Evolutionary conservation across 2,888 invertebrate species (phyloP).

Genomic region (Zelleria hepariella): DNA sequence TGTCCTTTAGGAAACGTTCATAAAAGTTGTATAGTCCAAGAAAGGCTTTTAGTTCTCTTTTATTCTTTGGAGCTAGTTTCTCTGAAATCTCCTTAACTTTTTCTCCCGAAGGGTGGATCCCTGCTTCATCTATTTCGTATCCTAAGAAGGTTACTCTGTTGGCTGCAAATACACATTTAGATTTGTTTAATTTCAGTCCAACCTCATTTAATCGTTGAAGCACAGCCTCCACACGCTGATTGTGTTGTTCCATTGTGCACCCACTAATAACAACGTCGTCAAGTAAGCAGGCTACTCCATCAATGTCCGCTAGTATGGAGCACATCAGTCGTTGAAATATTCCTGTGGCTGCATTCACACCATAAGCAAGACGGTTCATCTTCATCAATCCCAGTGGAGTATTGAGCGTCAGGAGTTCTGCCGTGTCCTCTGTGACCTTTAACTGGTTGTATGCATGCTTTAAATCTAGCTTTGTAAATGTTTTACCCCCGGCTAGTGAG

Average conservation of each 20-base stretch:
- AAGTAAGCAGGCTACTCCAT: neutral
- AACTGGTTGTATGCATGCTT: conserved; percentile 10
- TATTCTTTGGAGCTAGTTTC: neutral
- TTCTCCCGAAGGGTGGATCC: neutral
- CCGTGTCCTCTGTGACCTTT: conserved; percentile 4
- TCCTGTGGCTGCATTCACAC: conserved; percentile 1
- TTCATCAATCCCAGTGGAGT: conserved; percentile 5
- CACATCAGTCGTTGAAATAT: conserved; percentile 4
- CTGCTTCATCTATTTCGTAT: conserved; percentile 5
- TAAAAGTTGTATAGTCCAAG: conserved; percentile 24
- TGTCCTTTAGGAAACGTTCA: conserved; percentile 19
- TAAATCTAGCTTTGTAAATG: conserved; percentile 10
- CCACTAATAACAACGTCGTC: conserved; percentile 2
- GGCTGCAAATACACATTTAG: conserved; percentile 7
- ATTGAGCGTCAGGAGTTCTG: conserved; percentile 3
- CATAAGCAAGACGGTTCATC: neutral
- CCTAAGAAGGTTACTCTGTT: conserved; percentile 7
- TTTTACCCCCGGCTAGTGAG: neutral
- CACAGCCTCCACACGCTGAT: conserved; percentile 4
- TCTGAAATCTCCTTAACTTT: neutral
- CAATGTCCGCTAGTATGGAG: neutral
- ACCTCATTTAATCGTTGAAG: conserved; percentile 1
- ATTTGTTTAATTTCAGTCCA: conserved; percentile 5
- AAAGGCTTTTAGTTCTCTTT: conserved; percentile 13
- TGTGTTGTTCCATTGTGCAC: neutral